Conservation (phyloP, 2,888 invertebrate species). For the Mycalesis mineus region DNA sequence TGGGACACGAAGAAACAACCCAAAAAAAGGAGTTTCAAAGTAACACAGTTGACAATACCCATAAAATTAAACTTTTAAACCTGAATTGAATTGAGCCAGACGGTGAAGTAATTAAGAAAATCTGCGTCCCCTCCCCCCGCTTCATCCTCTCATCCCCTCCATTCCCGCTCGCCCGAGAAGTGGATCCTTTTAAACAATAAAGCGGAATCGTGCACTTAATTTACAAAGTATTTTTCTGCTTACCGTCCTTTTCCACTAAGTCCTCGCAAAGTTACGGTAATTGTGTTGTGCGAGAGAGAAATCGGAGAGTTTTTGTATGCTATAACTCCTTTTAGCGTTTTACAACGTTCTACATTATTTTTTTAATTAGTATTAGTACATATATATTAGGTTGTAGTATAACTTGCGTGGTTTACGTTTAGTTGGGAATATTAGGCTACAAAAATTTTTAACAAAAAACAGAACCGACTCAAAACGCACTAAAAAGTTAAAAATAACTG, state of each 20-base stretch:
- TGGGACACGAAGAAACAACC: background rate
- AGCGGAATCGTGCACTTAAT: constrained; percentile 6
- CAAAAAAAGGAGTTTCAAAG: background rate
- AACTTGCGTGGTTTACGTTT: too few species aligned
- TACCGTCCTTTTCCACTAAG: constrained; percentile 1
- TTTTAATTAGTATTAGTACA: too few species aligned
- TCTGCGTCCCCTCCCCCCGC: background rate
- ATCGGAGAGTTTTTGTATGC: background rate
- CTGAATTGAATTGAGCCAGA: constrained; percentile 5
- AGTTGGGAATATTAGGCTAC: too few species aligned
- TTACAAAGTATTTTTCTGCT: constrained; percentile 12
- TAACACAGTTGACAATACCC: background rate
- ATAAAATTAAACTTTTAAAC: constrained; percentile 4
- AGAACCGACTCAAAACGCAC: too few species aligned
- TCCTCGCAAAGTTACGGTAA: background rate
- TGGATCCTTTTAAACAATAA: constrained; percentile 6
- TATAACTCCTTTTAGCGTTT: too few species aligned
- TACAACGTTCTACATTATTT: too few species aligned
- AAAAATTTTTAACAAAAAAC: too few species aligned
- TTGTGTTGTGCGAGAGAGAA: background rate
- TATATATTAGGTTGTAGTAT: too few species aligned
- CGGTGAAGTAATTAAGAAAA: constrained; percentile 9
- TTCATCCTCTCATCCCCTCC: too few species aligned
- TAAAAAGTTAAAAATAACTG: too few species aligned
- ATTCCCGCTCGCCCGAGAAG: background rate